Percentiles rank a stretch among this genome's conserved stretches.
phyloP scores from a whole-genome alignment of 2,797 vertebrate genomes.

The Chloroceryle inda region DNA sequence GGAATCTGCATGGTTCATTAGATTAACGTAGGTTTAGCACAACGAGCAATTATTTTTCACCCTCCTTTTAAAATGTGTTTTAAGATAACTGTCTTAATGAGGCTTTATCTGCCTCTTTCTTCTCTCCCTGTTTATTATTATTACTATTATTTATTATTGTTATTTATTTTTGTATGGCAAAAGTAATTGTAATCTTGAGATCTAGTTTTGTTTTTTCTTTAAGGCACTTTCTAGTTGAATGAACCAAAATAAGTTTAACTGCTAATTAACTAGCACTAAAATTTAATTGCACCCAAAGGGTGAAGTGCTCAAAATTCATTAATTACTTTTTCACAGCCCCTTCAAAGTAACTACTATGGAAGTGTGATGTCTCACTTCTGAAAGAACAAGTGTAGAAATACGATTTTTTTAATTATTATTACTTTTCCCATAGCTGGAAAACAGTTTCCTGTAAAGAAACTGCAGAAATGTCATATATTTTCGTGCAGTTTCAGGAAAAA shows the following conservation, averaged over 20 bases:
- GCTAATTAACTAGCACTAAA: slow-evolving; percentile 80
- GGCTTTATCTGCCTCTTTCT: not conserved
- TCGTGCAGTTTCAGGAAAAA: not conserved
- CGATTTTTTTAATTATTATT: not conserved
- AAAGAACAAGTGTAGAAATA: not conserved
- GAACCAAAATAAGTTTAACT: slow-evolving; percentile 75
- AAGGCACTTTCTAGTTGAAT: slow-evolving; percentile 65
- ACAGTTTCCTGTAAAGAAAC: not conserved
- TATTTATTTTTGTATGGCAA: slow-evolving; percentile 20
- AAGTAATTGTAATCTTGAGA: slow-evolving; percentile 40
- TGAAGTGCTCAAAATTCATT: slow-evolving; percentile 78
- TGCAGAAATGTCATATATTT: not conserved
- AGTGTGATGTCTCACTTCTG: slow-evolving; percentile 25
- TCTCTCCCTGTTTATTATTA: not conserved
- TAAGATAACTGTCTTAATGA: slow-evolving; percentile 60
- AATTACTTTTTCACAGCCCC: slow-evolving; percentile 68
- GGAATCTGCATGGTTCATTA: slow-evolving; percentile 58
- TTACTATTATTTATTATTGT: slow-evolving; percentile 24
- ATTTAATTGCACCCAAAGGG: slow-evolving; percentile 83
- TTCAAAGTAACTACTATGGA: slow-evolving; percentile 36
- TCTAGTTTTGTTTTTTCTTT: slow-evolving; percentile 48
- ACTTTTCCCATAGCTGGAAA: not conserved
- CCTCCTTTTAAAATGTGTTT: slow-evolving; percentile 34
- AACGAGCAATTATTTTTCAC: slow-evolving; percentile 60
- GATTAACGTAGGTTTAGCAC: slow-evolving; percentile 42